Evolutionary conservation across 2,888 invertebrate genomes (phyloP), one percentile per base, ranked within the genome.

Genomic region (Reticulitermes lucifugus): DNA sequence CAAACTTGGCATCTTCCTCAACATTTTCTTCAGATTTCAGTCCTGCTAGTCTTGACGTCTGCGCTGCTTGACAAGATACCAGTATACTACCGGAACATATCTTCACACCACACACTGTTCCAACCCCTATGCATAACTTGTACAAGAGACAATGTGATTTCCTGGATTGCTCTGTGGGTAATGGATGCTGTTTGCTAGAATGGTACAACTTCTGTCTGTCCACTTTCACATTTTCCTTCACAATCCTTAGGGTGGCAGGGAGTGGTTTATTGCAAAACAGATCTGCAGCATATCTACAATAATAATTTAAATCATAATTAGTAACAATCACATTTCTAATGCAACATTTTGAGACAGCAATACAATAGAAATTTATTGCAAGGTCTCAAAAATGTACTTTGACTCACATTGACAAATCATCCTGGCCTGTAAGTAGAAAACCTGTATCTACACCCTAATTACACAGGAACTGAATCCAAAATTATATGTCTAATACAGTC

Each of bases 1-100:
- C 95, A 91, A 98, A 97, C 87, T 93, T 92, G 7, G 90, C 89
- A n/a, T 91, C 90, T 25, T 35, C 21, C n/a, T 55, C 65, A 65
- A n/a, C 46, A 77, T 60, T 60, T 25, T 46, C 81, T n/a, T 81
- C 70, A 55, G 9, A 81, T 46, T 60, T 81, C n/a, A 81, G 46
- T 70, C 70, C 81, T 43, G 81, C 25, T n/a, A 81, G n/a, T 70
- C 81, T 81, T 43, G 81, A 65, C 41, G 41, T 81, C n/a, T 81
- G 65, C 2, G 60, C 18, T 29, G 65, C 79, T 41, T 85, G 51
- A 55, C 85, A 85, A 2, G 79, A 79, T 80, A 82, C 86, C 21
- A 46, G 18, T 29, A 79, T 22, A 18, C 55, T 84, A n/a, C 70
- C 71, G 41, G 70, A 22, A 75, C 46, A 82, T 43, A 77, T 21